Evolutionary conservation across 64 coral and sea anemone species (phyloP).

Genomic region (Exaiptasia diaphana): DNA sequence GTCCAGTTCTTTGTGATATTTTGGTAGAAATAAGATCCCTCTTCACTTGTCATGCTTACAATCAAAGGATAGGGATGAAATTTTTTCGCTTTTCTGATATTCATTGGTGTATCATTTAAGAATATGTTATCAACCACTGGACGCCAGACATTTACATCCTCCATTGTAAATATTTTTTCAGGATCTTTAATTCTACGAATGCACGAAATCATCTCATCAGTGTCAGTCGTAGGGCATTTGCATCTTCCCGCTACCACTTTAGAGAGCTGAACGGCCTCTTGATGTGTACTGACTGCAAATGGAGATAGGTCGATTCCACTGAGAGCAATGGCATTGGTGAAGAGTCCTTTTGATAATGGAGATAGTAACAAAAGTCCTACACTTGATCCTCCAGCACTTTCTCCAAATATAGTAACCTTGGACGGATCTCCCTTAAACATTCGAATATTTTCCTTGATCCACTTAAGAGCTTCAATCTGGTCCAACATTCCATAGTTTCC

Average conservation of each 20-base stretch:
- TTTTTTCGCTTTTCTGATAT: constrained; percentile 40
- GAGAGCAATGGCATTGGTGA: constrained; percentile 52
- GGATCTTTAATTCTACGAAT: constrained; percentile 22
- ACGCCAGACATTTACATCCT: constrained; percentile 46
- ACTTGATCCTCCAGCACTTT: constrained; percentile 64
- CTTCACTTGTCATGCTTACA: constrained; percentile 55
- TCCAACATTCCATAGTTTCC: constrained; percentile 80
- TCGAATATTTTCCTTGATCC: constrained; percentile 44
- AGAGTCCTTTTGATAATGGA: constrained; percentile 20
- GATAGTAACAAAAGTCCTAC: constrained; percentile 62
- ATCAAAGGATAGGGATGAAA: constrained; percentile 59
- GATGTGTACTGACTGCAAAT: constrained; percentile 32
- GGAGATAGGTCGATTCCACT: constrained; percentile 57
- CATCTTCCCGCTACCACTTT: neutral
- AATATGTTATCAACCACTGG: constrained; percentile 65
- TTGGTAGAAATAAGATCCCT: constrained; percentile 48
- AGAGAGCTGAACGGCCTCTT: constrained; percentile 1
- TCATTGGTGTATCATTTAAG: constrained; percentile 44
- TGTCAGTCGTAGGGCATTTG: neutral
- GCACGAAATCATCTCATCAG: constrained; percentile 29
- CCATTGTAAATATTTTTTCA: neutral
- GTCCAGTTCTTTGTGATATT: neutral
- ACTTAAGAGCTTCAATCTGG: constrained; percentile 60
- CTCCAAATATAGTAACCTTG: constrained; percentile 71
- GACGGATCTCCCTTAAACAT: constrained; percentile 39